Base-by-base conservation (phyloP, 2,797 vertebrate genomes). In the Hylomyscus alleni region DNA sequence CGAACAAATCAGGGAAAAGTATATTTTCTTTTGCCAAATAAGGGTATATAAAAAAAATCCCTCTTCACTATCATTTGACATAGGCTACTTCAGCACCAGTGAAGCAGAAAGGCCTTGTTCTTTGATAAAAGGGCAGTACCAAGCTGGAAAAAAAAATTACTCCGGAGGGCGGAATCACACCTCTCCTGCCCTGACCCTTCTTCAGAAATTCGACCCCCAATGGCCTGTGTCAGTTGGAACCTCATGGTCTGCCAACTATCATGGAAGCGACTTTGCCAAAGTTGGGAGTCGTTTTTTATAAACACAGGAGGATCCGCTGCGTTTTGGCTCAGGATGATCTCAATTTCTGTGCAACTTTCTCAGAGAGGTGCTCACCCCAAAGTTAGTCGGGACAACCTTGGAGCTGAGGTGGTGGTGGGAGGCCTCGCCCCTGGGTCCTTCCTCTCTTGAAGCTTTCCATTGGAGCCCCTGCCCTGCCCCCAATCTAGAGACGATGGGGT, bases 61-160 rank as follows among this genome's bases (percentile, higher is more conserved):
- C 44, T 80, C 93, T 86, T 65, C 26, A 78, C 31, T 22, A 58
- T 78, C 40, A 50, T 92, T 83, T 92, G 67, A 75, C 40, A 96
- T 92, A 95, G 75, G 50, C 31, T 75, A 75, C 72, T 89, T 96
- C 88, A 89, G 84, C 73, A 83, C 58, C 65, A 90, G 72, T 88
- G 89, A 89, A 95, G 22, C 67, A 84, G 40, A 65, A 84, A 81
- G 81, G 44, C 75, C 72, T 56, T 95, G 73, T 56, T 93, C 83
- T 96, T 90, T 92, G 72, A 94, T 94, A 88, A 93, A 96, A 91
- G 17, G 69, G 11, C 88, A 95, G 94, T 37, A 72, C 31, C 58
- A 86, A 78, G 54, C 52, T 95, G 73, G 54, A 3, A 54, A 29
- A 12, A 94, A 81, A 31, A 47, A 6, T 47, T 34, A 69, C 54